Evolutionary conservation across 1,140 invertebrate species (phyloP), one percentile per base, ranked within the genome.

Genomic region (Macrocentrus cingulum): DNA sequence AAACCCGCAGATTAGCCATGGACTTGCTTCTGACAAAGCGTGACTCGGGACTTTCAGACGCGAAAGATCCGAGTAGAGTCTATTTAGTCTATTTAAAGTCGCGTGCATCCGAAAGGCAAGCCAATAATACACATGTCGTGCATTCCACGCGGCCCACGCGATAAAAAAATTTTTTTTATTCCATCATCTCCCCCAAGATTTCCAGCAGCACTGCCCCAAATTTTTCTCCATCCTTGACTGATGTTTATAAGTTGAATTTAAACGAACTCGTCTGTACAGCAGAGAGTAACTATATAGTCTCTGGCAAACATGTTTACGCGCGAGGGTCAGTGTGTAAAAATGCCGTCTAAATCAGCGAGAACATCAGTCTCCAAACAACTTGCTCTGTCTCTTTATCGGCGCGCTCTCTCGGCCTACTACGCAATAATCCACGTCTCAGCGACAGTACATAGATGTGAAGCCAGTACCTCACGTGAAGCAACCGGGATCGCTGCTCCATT

Each of bases 111-210:
- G 67, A 62, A 71, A 70, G 69, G 64, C 64, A 63, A 37, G 66
- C 63, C 70, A 70, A 71, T 73, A 71, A 71, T 74, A 71, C 63
- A 59, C 52, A 65, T 66, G 61, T 59, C 54, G 41, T 63, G 61
- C 66, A 71, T 67, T 68, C 67, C 68, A 68, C 62, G 34, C 61
- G 15, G 60, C 56, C 41, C 36, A 55, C 61, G 55, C 51, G 51
- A 32, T 23, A 19, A 41, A 37, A 19, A 34, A 29, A 29, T 54
- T 23, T 16, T 53, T 44, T 41, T n/a, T 39, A 39, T 1, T 13
- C 25, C 4, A 29, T 29, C 9, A n/a, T n/a, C n/a, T n/a, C n/a
- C n/a, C n/a, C n/a, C n/a, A n/a, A n/a, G n/a, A n/a, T n/a, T n/a
- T n/a, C n/a, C n/a, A n/a, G n/a, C n/a, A n/a, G n/a, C n/a, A n/a